These are phyloP conservation scores for Panulirus ornatus DNA, from an alignment of 1,140 invertebrate genomes.

Conservation along the genomic window DNA sequence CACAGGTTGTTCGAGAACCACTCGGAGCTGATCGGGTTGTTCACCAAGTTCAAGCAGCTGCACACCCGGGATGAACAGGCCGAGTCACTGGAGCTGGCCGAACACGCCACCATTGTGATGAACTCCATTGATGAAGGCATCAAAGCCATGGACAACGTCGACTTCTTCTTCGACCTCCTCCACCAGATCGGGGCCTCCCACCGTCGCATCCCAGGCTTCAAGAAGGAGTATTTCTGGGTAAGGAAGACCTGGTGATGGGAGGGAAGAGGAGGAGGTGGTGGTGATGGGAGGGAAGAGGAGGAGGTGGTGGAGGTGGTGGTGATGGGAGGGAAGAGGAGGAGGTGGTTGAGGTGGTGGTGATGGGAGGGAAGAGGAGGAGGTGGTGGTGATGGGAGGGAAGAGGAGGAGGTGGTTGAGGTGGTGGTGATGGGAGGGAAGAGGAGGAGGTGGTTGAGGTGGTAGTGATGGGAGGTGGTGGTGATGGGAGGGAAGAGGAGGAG, in stretches of 20 bases:
- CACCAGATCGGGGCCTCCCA: constrained; percentile 90
- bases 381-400: neutral
- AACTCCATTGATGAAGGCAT: constrained; percentile 89
- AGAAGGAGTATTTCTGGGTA: constrained; percentile 80
- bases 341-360: too few species aligned
- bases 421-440: too few species aligned
- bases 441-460: too few species aligned
- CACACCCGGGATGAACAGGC: constrained; percentile 89
- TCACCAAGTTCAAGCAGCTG: constrained; percentile 88
- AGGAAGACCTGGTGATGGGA: neutral
- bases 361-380: too few species aligned
- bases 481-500: neutral
- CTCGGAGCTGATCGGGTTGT: constrained; percentile 87
- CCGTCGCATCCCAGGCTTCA: constrained; percentile 89
- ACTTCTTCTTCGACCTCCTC: constrained; percentile 89
- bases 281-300: neutral
- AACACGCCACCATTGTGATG: constrained; percentile 94
- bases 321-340: too few species aligned
- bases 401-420: too few species aligned
- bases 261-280: neutral
- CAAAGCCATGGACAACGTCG: constrained; percentile 89
- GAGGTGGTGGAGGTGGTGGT: too few species aligned
- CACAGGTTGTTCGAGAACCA: constrained; percentile 93
- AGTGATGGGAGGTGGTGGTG: too few species aligned
- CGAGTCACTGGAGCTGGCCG: constrained; percentile 86